These are phyloP conservation scores for Lophotriccus pileatus DNA, from an alignment of 2,797 vertebrate genomes.

Conservation along the genomic window DNA sequence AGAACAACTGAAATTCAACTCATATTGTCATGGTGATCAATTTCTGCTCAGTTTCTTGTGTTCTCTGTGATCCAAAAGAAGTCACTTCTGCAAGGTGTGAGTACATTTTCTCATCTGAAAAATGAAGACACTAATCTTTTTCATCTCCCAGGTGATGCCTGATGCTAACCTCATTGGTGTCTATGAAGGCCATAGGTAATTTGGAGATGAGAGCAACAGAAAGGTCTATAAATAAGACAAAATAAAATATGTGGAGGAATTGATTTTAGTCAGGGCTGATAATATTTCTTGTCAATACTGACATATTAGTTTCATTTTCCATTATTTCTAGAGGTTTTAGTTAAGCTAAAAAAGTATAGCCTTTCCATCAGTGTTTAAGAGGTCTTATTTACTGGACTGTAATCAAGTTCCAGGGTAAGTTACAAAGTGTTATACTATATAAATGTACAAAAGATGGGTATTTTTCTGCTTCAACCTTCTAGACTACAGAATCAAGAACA, in stretches of 20 bases:
- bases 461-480: background rate
- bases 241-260: background rate
- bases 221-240: slow-evolving; percentile 8
- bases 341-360: background rate
- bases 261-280: background rate
- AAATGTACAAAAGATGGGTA: background rate
- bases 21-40: background rate
- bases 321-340: slow-evolving; percentile 5
- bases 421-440: background rate
- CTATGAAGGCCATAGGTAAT: background rate
- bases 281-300: slow-evolving; percentile 31
- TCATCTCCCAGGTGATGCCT: background rate
- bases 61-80: background rate
- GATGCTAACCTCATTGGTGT: background rate
- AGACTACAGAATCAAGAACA: background rate
- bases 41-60: background rate
- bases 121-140: background rate
- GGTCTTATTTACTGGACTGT: background rate
- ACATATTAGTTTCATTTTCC: slow-evolving; percentile 14
- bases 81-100: background rate
- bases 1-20: background rate
- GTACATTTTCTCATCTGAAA: background rate
- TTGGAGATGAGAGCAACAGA: background rate
- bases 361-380: background rate
- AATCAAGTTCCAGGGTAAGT: background rate